These are phyloP conservation scores for Amiota minor DNA, from an alignment of 2,888 invertebrate genomes.

Conservation along the genomic window DNA sequence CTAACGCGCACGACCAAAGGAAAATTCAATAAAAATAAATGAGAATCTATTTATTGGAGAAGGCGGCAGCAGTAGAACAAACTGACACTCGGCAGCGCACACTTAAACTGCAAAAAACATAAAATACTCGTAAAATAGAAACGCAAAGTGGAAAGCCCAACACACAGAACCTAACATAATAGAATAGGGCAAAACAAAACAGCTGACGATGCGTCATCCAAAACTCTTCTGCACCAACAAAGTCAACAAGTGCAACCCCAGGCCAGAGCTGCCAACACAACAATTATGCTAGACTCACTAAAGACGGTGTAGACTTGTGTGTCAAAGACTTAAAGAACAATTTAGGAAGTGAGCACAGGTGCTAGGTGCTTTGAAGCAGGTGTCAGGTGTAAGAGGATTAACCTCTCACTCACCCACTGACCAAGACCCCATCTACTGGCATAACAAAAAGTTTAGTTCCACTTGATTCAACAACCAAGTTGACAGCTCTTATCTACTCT, in stretches of 20 bases:
- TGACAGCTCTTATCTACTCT: no score
- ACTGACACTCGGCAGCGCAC: background rate
- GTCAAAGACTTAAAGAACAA: no score
- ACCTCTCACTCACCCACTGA: no score
- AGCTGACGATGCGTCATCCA: conserved; percentile 66
- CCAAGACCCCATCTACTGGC: no score
- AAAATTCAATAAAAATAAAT: conserved; percentile 65
- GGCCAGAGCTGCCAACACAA: conserved; percentile 5
- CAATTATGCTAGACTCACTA: background rate
- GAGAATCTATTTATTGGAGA: conserved; percentile 21
- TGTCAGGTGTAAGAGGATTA: no score
- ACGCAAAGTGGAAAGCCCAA: conserved; percentile 26
- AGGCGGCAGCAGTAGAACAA: background rate
- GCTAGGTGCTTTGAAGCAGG: no score
- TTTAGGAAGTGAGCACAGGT: no score
- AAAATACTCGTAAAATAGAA: no score
- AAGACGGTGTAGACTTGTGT: no score
- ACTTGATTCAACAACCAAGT: no score
- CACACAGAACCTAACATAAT: background rate
- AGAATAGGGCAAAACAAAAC: conserved; percentile 43
- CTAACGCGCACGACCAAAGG: conserved; percentile 32
- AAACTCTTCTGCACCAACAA: conserved; percentile 30
- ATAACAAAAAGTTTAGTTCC: no score
- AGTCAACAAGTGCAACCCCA: conserved; percentile 20
- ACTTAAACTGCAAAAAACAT: conserved; percentile 2